Base-by-base conservation (phyloP, 2,888 invertebrate genomes). In the Drosophila borealis region DNA sequence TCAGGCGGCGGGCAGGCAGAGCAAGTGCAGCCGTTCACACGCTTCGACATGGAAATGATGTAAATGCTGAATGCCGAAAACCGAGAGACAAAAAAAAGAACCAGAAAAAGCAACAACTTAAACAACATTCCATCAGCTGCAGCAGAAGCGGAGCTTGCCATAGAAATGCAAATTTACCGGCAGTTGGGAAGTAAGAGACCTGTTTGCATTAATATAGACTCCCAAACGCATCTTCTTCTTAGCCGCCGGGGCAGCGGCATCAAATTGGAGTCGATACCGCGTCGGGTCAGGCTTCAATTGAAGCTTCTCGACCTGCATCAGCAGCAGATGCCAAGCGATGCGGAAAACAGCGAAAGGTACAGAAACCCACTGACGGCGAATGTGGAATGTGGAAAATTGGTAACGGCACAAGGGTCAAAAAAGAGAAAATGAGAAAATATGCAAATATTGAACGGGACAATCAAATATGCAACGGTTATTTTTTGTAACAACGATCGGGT, bases 381-480 rank as follows among this genome's bases (percentile, higher is more conserved):
- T 41, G 51, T 39, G 54, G 25, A 51, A 62, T 55, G 54, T 34
- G 56, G 44, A 60, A 70, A 65, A 60, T 59, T 62, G 65, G 56
- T 46, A 55, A 29, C 53, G 14, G 13, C 17, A 36, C 53, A 34
- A 44, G 64, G 77, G 62, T 66, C 60, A 56, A 14, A 53, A 53
- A 56, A 63, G n/a, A 41, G 62, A 50, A 68, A 72, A 73, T 75
- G 81, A 50, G 59, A 77, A 75, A 75, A 70, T 80, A 86, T 86
- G 85, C 85, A 86, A 86, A 86, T 86, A 86, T 86, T 87, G 85
- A 79, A 74, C 88, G 70, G 79, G 82, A 84, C 88, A 86, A 87
- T 86, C 88, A 87, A 87, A 85, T 87, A 86, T 86, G 85, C 88
- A 85, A 78, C 78, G 74, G 80, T 79, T 82, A 79, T 78, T 81